Conservation (phyloP, 2,888 invertebrate species). For the Polydrusus cervinus region DNA sequence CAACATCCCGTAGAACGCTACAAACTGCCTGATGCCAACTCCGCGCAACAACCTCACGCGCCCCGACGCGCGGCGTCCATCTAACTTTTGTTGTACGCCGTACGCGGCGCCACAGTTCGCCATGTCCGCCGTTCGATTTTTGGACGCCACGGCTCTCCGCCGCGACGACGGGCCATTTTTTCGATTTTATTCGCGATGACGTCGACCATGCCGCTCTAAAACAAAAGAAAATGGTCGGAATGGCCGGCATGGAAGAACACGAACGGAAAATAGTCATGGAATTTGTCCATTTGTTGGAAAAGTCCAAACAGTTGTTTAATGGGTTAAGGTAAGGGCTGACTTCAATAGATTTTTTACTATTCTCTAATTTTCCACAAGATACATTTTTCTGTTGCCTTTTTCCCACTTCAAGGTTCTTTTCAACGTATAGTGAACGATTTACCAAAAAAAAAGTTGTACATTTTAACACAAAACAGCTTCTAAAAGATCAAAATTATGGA, state of each 20-base stretch:
- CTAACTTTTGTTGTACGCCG: slow-evolving; percentile 46
- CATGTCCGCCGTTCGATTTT: slow-evolving; percentile 70
- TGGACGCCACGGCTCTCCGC: slow-evolving; percentile 61
- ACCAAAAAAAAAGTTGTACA: no score
- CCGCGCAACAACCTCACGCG: not conserved
- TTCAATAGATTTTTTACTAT: slow-evolving; percentile 5
- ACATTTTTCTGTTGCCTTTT: not conserved
- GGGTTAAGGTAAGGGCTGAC: slow-evolving; percentile 84
- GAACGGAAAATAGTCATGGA: slow-evolving; percentile 95
- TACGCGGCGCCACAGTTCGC: slow-evolving; percentile 60
- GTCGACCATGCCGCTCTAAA: slow-evolving; percentile 36
- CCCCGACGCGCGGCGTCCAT: slow-evolving; percentile 11
- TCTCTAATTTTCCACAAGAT: not conserved
- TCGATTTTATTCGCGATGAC: slow-evolving; percentile 36
- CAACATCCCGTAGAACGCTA: not conserved
- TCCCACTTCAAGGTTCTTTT: no score
- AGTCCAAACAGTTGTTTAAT: slow-evolving; percentile 97
- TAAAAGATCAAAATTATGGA: no score
- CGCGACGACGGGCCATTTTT: slow-evolving; percentile 51
- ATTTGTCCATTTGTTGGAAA: slow-evolving; percentile 96
- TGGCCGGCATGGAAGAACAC: slow-evolving; percentile 89
- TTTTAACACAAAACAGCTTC: no score
- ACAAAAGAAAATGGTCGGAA: slow-evolving; percentile 78
- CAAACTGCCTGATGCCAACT: not conserved
- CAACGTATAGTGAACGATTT: no score